phyloP scores from a whole-genome alignment of 1,140 invertebrate genomes.

The Hyles vespertilio region DNA sequence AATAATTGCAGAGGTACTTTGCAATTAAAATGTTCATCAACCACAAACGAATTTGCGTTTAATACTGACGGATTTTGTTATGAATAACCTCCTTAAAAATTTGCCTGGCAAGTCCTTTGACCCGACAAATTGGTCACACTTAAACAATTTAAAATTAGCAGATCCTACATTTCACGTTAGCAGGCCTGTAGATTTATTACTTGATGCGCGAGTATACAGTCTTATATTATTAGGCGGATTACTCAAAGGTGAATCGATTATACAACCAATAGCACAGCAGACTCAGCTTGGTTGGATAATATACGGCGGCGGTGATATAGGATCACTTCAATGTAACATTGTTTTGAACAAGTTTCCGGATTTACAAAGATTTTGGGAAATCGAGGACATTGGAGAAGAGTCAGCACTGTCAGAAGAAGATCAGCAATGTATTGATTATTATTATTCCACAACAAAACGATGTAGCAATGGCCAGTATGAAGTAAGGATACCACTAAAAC shows the following conservation, averaged over 20 bases:
- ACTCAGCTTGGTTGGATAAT: constrained; percentile 30
- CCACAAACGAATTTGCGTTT: constrained; percentile 18
- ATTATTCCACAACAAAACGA: constrained; percentile 17
- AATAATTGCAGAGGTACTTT: constrained; percentile 25
- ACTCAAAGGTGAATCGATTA: constrained; percentile 12
- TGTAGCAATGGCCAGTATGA: constrained; percentile 13
- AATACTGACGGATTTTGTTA: constrained; percentile 20
- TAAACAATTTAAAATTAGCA: constrained; percentile 18
- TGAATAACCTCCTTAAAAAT: constrained; percentile 23
- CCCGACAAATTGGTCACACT: constrained; percentile 20
- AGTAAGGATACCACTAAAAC: constrained; percentile 17
- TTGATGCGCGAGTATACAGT: constrained; percentile 26
- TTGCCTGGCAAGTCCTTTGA: constrained; percentile 23
- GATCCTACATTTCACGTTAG: constrained; percentile 28
- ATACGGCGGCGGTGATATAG: constrained; percentile 20
- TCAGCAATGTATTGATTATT: constrained; percentile 16
- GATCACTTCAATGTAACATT: constrained; percentile 27
- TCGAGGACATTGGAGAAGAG: constrained; percentile 21
- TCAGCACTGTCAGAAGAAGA: constrained; percentile 19
- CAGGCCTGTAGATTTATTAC: constrained; percentile 20
- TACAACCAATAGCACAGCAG: constrained; percentile 25
- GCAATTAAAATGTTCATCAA: constrained; percentile 12
- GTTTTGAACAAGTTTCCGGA: constrained; percentile 21
- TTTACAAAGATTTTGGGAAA: constrained; percentile 24
- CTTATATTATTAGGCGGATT: constrained; percentile 21